phyloP scores from a whole-genome alignment of 1,140 invertebrate genomes.

The Lithobius niger region DNA sequence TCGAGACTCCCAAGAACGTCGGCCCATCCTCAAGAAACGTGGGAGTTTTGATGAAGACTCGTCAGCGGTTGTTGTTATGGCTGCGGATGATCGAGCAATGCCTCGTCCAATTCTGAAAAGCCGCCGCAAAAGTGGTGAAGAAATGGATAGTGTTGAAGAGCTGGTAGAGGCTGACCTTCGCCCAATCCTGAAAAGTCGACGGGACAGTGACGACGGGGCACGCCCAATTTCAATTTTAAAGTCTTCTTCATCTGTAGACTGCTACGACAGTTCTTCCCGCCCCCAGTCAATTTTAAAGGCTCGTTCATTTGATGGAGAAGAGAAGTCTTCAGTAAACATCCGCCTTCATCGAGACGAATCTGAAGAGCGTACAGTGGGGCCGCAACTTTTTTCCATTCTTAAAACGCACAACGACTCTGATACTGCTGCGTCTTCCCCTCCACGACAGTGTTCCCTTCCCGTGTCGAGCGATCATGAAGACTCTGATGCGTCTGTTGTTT shows the following conservation, averaged over 20 bases:
- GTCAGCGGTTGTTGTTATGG: slow-evolving; percentile 39
- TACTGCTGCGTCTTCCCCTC: background rate
- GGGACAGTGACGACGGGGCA: slow-evolving; percentile 17
- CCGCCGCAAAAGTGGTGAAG: slow-evolving; percentile 36
- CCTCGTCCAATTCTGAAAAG: slow-evolving; percentile 67
- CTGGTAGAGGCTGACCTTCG: slow-evolving; percentile 8
- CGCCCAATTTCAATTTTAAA: slow-evolving; percentile 11
- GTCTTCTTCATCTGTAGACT: background rate
- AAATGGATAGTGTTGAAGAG: background rate
- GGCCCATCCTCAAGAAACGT: slow-evolving; percentile 71
- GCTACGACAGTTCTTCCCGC: background rate
- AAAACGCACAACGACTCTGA: background rate
- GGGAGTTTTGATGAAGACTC: slow-evolving; percentile 62
- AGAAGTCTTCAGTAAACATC: background rate
- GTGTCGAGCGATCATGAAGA: background rate
- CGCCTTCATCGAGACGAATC: no score
- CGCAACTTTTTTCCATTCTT: background rate
- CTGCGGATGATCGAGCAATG: slow-evolving; percentile 53
- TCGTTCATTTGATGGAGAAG: background rate
- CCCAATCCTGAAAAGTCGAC: slow-evolving; percentile 20
- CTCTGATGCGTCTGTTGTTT: background rate
- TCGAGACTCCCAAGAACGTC: slow-evolving; percentile 35
- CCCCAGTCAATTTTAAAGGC: background rate
- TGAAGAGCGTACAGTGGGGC: background rate
- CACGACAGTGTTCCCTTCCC: background rate